Conservation (phyloP, 2,113 vertebrate species). For the Echinops telfairi region DNA sequence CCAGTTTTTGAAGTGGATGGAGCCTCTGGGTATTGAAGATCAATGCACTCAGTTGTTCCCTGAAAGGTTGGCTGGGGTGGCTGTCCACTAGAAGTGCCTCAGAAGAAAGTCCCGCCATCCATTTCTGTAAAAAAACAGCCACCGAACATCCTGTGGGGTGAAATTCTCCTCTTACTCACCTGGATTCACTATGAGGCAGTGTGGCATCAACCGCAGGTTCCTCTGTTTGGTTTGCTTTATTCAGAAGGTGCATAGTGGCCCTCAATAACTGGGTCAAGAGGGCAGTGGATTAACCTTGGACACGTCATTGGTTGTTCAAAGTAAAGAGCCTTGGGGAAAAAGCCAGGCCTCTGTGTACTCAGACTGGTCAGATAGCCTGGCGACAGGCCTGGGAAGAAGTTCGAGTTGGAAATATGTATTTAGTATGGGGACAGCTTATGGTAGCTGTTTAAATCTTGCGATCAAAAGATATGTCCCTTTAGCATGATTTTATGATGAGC, state of each 20-base stretch:
- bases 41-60: not conserved
- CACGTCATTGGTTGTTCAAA: too few relatives aligned
- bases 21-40: not conserved
- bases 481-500: not conserved
- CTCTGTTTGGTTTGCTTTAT: not conserved
- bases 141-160: not conserved
- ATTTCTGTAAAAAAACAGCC: not conserved
- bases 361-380: not conserved
- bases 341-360: not conserved
- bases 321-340: not conserved
- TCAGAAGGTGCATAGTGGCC: fast-evolving
- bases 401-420: not conserved
- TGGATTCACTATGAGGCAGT: not conserved
- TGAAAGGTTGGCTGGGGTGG: not conserved
- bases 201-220: not conserved
- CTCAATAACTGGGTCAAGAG: not conserved
- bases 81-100: not conserved
- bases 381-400: not conserved
- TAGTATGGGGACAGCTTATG: not conserved
- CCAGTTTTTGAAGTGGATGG: not conserved
- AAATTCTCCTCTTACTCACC: not conserved
- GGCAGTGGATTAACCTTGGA: fast-evolving
- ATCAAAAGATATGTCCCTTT: slow-evolving; percentile 47
- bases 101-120: not conserved
- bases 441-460: slow-evolving; percentile 39